Evolutionary conservation across 2,113 vertebrate species (phyloP).

Genomic region (Mesembrinibis cayennensis): DNA sequence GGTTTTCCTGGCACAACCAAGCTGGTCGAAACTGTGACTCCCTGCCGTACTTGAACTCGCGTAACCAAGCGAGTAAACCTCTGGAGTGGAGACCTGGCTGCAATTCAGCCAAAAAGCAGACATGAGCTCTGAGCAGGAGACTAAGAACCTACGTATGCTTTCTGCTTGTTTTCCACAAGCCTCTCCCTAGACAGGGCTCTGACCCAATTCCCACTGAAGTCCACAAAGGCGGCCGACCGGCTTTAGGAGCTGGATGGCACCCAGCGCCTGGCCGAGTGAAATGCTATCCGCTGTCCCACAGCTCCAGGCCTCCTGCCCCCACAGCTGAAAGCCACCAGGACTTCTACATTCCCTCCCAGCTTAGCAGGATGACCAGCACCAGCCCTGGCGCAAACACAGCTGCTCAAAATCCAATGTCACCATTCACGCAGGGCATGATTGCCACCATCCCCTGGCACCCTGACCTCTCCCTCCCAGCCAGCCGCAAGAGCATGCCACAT

Average conservation of each 20-base stretch:
- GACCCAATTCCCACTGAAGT: conserved; percentile 6
- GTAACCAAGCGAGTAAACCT: not conserved
- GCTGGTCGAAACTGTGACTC: accelerated
- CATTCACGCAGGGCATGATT: not conserved
- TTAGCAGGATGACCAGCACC: not conserved
- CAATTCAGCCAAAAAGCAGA: not conserved
- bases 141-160: not conserved
- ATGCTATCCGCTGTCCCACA: not conserved
- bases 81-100: not conserved
- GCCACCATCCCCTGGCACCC: not conserved
- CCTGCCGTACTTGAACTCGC: accelerated
- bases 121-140: not conserved
- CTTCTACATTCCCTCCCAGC: conserved; percentile 12
- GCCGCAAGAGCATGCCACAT: not conserved
- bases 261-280: not conserved
- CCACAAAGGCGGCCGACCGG: not conserved
- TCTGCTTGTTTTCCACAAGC: not conserved
- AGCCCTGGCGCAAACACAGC: not conserved
- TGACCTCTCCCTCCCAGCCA: not conserved
- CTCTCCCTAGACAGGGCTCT: not conserved
- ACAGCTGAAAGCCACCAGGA: not conserved
- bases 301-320: conserved; percentile 1
- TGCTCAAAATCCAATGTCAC: not conserved
- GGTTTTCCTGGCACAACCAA: not conserved
- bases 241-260: conserved; percentile 6